phyloP scores from a whole-genome alignment of 2,797 vertebrate genomes.

The Leptoclinus maculatus region DNA sequence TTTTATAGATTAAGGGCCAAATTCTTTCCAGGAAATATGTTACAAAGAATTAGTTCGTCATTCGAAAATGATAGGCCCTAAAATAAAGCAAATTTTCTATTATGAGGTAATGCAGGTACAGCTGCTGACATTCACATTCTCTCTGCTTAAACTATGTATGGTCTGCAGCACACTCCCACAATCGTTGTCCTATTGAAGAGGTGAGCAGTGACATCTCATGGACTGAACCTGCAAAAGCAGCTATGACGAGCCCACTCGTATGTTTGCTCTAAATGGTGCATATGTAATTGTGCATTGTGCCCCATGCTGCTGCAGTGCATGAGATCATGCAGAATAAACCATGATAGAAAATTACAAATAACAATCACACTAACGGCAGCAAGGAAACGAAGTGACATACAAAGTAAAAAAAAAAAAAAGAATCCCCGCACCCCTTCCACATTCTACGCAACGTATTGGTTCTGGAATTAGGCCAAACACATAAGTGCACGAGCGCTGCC shows the following conservation, averaged over 20 bases:
- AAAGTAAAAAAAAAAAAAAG: neutral
- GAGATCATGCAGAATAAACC: neutral
- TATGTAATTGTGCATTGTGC: neutral
- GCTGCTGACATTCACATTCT: neutral
- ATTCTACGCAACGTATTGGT: neutral
- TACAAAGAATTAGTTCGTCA: neutral
- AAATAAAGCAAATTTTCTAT: neutral
- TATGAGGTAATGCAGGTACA: neutral
- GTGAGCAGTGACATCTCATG: conserved; percentile 77
- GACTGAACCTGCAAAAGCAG: conserved; percentile 51
- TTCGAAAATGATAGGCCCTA: neutral
- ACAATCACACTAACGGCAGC: neutral
- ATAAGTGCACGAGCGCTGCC: conserved; percentile 34
- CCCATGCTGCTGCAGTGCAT: neutral
- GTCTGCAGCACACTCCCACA: conserved; percentile 36
- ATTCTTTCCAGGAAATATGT: neutral
- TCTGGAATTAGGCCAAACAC: conserved; percentile 45
- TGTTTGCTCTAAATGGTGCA: conserved; percentile 1
- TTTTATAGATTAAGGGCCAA: neutral
- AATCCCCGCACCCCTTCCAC: conserved; percentile 30
- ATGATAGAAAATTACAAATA: neutral
- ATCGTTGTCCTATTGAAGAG: conserved; percentile 30
- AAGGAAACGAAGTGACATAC: conserved; percentile 29
- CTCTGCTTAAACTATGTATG: conserved; percentile 6
- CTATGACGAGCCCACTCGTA: neutral